Evolutionary conservation across 2,113 vertebrate species (phyloP).

Genomic region (Empidonax alnorum): DNA sequence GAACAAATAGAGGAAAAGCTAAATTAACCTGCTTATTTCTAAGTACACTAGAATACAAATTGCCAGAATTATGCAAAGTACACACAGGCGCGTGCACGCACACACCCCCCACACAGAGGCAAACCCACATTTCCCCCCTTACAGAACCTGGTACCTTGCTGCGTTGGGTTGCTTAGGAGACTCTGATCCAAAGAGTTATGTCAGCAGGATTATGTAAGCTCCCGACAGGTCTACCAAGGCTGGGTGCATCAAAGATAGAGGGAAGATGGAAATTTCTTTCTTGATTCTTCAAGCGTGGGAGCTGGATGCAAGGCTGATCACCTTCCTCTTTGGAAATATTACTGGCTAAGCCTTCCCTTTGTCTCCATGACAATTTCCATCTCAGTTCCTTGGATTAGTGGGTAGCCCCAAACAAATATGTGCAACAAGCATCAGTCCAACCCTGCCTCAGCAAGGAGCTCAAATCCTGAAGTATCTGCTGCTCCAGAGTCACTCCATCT

Average conservation of each 20-base stretch:
- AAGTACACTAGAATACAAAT: not conserved
- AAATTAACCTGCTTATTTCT: constrained; percentile 46
- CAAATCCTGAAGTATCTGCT: not conserved
- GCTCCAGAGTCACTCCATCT: not conserved
- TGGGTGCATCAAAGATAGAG: not conserved
- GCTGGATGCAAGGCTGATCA: constrained; percentile 13
- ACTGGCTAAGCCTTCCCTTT: constrained; percentile 7
- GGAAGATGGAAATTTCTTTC: constrained; percentile 8
- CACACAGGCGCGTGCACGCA: rapidly evolving
- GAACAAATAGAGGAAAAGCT: constrained; percentile 26
- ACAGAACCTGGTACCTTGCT: constrained; percentile 24
- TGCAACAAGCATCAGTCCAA: not conserved
- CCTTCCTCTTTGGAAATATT: constrained; percentile 6
- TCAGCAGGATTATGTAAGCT: not conserved
- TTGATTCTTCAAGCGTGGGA: not conserved
- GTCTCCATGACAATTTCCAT: constrained; percentile 54
- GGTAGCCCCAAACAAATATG: not conserved
- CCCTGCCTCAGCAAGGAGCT: not conserved
- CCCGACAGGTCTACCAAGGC: not conserved
- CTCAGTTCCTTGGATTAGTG: not conserved
- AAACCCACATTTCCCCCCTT: not conserved
- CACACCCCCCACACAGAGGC: not conserved
- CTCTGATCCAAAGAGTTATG: constrained; percentile 18
- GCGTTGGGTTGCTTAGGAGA: constrained; percentile 17
- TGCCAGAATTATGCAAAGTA: not conserved